Percentiles rank a stretch among this genome's conserved stretches.
These are phyloP conservation scores for Smittia sp. DNA, from an alignment of 2,888 invertebrate genomes.

Conservation along the genomic window DNA sequence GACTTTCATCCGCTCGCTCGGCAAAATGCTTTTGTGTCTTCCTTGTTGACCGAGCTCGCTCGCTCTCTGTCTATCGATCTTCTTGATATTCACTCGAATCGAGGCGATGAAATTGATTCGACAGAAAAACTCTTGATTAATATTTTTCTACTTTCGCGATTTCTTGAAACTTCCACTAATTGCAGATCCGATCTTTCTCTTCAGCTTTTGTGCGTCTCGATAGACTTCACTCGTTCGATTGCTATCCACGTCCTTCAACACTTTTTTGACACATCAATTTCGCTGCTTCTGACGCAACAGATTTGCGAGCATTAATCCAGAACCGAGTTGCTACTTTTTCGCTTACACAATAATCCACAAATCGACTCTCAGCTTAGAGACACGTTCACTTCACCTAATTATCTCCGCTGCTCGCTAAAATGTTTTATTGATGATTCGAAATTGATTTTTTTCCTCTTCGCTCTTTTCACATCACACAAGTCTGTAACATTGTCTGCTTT, in stretches of 20 bases:
- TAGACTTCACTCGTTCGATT: neutral
- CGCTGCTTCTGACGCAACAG: conserved; percentile 13
- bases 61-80: neutral
- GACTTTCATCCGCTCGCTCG: neutral
- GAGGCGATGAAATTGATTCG: neutral
- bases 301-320: neutral
- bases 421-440: conserved; percentile 6
- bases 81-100: neutral
- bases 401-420: conserved; percentile 3
- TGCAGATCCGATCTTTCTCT: neutral
- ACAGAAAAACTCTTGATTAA: neutral
- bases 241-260: neutral
- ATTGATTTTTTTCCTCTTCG: neutral
- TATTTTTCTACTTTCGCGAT: neutral
- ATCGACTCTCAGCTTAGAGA: neutral
- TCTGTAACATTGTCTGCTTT: conserved; percentile 8
- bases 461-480: neutral
- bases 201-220: neutral
- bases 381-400: conserved; percentile 8
- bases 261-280: neutral
- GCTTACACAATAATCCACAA: conserved; percentile 27
- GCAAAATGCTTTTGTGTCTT: neutral
- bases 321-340: neutral
- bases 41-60: neutral
- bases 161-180: conserved; percentile 1